Conservation (phyloP, 2,797 vertebrate genomes). For the Pangasius macronema region DNA sequence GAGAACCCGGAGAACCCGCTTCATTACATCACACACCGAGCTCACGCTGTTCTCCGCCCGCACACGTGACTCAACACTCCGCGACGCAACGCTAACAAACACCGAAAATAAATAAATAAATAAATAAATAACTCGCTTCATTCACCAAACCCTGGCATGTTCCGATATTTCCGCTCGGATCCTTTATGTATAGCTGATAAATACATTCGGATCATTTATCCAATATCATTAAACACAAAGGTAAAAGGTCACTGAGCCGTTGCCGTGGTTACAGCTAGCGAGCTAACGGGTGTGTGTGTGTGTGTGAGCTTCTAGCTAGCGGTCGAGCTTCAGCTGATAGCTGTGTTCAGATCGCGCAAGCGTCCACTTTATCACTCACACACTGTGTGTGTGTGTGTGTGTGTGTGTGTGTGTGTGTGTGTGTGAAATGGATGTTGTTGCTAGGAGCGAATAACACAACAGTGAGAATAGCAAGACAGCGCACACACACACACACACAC, state of each 20-base stretch:
- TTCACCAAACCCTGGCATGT: too few relatives aligned
- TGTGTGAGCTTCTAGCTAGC: background rate
- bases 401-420: background rate
- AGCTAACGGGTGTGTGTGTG: too few relatives aligned
- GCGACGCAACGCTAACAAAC: background rate
- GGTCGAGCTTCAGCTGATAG: background rate
- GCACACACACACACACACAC: slow-evolving; percentile 28
- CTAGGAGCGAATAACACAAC: slow-evolving; percentile 21
- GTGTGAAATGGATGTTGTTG: background rate
- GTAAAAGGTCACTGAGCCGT: background rate
- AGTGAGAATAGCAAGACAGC: background rate
- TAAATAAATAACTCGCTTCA: too few relatives aligned
- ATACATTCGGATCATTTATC: background rate
- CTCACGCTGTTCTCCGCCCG: background rate
- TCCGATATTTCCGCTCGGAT: background rate
- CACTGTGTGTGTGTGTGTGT: background rate
- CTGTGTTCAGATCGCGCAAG: background rate
- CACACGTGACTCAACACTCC: background rate
- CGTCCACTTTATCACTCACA: background rate
- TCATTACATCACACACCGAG: background rate
- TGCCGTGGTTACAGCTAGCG: background rate
- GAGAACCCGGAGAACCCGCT: background rate
- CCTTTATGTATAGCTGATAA: background rate
- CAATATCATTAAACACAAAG: background rate
- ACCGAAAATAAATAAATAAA: background rate